Base-by-base conservation (phyloP, 2,797 vertebrate species). In the Astyanax mexicanus region DNA sequence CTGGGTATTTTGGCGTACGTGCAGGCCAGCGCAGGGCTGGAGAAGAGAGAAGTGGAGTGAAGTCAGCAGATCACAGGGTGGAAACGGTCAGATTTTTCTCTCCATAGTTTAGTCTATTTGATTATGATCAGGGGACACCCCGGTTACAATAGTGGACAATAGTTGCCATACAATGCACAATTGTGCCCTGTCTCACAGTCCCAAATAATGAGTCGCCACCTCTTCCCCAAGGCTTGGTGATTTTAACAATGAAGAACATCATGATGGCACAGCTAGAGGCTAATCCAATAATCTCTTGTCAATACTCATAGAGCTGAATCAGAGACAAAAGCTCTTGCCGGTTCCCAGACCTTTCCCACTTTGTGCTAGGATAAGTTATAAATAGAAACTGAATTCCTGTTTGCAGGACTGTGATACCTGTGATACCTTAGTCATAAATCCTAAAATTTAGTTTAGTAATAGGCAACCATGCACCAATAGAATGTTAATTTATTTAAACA, bases 61-160 rank as follows among this genome's bases (percentile, higher is more conserved):
- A 69, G 27, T 74, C 57, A 75, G 45, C 62, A 57, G 29, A 47
- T 25, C 47, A 61, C 21, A 29, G 49, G 8, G 17, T 71, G 54
- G 40, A 54, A 49, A 70, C 9, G 57, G 27, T 47, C 49, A 6
- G 54, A 68, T 29, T 21, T 78, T 60, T 60, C 37, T 42, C 37
- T 70, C 35, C 52, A 66, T 64, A 80, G 79, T 82, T 89, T 79
- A 80, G 72, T 84, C 81, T 81, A 27, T 69, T 64, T 7, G 69
- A 76, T 76, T 74, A 75, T 38, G 66, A 80, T 70, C 82, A 60
- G 62, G 38, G 73, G 49, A 72, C 66, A 49, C 8, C 65, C 23
- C 19, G 35, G 4, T 65, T 42, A 77, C 68, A 77, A 72, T 45
- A 44, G 64, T 21, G 72, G 84, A 88, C 81, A 86, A 89, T 57